Conservation (phyloP, 2,888 invertebrate genomes). For the Rhingia rostrata region DNA sequence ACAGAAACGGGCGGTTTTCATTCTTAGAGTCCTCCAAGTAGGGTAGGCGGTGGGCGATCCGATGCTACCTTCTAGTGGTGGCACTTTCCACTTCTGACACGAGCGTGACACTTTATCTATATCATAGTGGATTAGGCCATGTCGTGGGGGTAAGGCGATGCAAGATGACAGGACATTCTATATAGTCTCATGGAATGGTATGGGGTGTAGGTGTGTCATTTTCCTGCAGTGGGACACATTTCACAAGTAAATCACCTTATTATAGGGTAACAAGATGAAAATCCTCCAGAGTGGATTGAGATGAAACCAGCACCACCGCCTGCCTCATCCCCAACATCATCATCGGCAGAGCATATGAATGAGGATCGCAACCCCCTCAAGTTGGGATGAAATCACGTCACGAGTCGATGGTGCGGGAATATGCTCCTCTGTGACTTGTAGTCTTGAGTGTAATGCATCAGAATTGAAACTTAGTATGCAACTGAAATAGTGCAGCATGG, state of each 20-base stretch:
- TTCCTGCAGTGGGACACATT: conserved; percentile 29
- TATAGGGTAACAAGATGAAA: conserved; percentile 50
- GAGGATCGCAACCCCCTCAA: background rate
- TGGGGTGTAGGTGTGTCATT: conserved; percentile 3
- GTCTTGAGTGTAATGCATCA: background rate
- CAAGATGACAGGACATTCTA: conserved; percentile 3
- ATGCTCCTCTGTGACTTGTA: background rate
- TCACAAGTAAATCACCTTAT: conserved; percentile 54
- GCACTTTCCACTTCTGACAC: conserved; percentile 54
- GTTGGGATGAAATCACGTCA: conserved; percentile 33
- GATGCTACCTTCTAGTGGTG: background rate
- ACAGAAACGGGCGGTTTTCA: conserved; percentile 23
- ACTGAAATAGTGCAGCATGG: background rate
- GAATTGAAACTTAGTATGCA: conserved; percentile 4
- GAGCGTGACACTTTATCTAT: conserved; percentile 69
- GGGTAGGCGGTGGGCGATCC: background rate
- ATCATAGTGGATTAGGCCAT: conserved; percentile 66
- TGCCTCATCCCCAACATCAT: background rate
- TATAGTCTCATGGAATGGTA: too few species aligned
- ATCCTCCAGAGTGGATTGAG: conserved; percentile 34
- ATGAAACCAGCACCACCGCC: conserved; percentile 14
- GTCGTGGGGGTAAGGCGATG: conserved; percentile 29
- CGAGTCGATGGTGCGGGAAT: background rate
- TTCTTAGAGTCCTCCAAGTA: conserved; percentile 31
- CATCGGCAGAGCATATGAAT: conserved; percentile 2